Conservation (phyloP, 2,113 vertebrate genomes). For the Stigmatopora nigra region DNA sequence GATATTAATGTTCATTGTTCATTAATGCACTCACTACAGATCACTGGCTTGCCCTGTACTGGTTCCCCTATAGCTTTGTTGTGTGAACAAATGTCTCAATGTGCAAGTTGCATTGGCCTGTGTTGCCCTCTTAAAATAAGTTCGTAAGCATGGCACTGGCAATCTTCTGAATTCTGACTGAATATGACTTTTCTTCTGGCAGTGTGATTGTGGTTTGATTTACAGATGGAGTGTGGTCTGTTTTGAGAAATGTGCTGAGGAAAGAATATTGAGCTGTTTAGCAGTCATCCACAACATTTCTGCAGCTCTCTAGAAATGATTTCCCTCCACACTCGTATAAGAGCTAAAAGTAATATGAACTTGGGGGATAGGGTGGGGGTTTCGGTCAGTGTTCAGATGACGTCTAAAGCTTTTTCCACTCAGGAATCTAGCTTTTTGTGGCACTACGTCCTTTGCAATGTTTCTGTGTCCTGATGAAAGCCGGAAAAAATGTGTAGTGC, state of each 20-base stretch:
- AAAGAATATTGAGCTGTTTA: background rate
- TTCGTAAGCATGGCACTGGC: background rate
- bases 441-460: background rate
- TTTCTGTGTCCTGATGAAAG: background rate
- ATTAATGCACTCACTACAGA: background rate
- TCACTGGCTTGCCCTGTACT: slow-evolving; percentile 7
- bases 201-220: background rate
- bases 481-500: background rate
- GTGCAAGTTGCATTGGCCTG: background rate
- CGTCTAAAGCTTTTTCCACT: background rate
- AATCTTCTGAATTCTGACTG: background rate
- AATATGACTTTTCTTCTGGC: background rate
- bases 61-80: slow-evolving; percentile 12
- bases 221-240: background rate
- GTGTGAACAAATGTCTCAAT: background rate
- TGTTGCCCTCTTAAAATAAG: background rate
- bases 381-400: background rate
- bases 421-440: background rate
- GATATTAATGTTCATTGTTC: slow-evolving; percentile 28
- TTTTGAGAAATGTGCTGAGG: background rate
- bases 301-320: background rate
- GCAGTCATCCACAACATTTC: slow-evolving; percentile 2
- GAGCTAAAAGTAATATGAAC: slow-evolving; percentile 9
- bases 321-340: background rate
- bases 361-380: slow-evolving; percentile 11